These are phyloP conservation scores for Pterocles burchelli DNA, from an alignment of 2,113 vertebrate species.

Conservation along the genomic window DNA sequence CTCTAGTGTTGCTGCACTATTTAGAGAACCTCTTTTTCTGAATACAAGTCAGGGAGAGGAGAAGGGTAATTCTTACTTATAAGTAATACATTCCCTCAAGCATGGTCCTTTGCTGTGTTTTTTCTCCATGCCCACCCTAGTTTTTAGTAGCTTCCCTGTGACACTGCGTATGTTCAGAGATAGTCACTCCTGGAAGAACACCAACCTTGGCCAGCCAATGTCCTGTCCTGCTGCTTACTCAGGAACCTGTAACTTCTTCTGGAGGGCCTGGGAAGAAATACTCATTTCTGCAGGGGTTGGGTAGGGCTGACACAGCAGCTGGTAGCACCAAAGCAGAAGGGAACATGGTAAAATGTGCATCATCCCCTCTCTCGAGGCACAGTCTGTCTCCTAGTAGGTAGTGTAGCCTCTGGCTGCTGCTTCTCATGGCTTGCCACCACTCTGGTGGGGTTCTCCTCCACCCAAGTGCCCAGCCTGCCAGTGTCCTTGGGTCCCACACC, in stretches of 20 bases:
- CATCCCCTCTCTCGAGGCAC: fast-evolving
- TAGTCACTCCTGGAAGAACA: neutral
- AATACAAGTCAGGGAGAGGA: neutral
- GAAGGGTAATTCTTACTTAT: neutral
- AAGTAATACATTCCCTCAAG: neutral
- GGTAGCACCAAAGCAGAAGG: neutral
- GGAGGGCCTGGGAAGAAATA: neutral
- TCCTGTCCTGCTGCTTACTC: fast-evolving
- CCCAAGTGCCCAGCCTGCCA: neutral
- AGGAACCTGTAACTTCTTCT: neutral
- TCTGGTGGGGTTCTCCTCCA: neutral
- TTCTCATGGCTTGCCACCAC: neutral
- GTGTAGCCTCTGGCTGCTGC: neutral
- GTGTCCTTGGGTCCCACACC: neutral
- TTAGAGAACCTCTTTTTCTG: neutral
- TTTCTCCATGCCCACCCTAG: fast-evolving
- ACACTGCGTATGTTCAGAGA: neutral
- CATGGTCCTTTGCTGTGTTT: neutral
- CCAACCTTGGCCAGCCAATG: neutral
- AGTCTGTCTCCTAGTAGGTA: fast-evolving
- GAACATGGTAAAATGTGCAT: neutral
- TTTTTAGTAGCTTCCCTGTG: neutral
- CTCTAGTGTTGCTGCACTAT: neutral
- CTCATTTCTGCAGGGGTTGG: neutral
- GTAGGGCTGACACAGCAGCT: neutral